phyloP scores from a whole-genome alignment of 1,140 invertebrate genomes.

The Drosophila sp. region DNA sequence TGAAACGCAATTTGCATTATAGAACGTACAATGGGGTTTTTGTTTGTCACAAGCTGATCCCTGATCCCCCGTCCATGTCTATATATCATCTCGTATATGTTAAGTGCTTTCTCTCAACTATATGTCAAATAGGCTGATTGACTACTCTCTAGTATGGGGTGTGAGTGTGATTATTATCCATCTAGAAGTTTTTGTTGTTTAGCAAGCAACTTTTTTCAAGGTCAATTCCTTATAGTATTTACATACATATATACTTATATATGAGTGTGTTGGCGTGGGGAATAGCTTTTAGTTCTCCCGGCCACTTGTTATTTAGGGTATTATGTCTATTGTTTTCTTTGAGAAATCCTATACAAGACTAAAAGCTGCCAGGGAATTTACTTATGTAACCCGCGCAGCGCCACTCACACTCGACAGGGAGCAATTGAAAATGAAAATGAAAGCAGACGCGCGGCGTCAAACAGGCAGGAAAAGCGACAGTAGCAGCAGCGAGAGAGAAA shows the following conservation, averaged over 20 bases:
- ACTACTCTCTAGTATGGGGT: neutral
- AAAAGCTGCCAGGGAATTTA: slow-evolving; percentile 35
- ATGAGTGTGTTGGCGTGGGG: neutral
- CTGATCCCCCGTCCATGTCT: slow-evolving; percentile 13
- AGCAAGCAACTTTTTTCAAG: slow-evolving; percentile 50
- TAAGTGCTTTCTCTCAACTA: slow-evolving; percentile 46
- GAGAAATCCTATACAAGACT: slow-evolving; percentile 44
- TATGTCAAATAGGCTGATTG: slow-evolving; percentile 42
- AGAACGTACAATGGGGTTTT: neutral
- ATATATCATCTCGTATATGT: slow-evolving; percentile 25
- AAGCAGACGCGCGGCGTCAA: neutral
- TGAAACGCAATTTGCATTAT: neutral
- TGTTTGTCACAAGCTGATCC: slow-evolving; percentile 36
- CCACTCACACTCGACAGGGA: slow-evolving; percentile 2
- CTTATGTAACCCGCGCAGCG: slow-evolving; percentile 5
- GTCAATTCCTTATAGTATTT: slow-evolving; percentile 41
- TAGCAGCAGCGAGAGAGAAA: slow-evolving; percentile 27
- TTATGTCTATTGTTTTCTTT: slow-evolving; percentile 42
- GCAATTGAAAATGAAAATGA: slow-evolving; percentile 15
- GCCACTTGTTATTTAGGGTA: slow-evolving; percentile 37
- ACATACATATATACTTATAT: neutral
- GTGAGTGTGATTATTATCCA: slow-evolving; percentile 29
- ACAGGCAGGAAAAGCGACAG: slow-evolving; percentile 17
- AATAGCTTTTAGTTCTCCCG: slow-evolving; percentile 42
- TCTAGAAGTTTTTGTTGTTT: slow-evolving; percentile 48